Evolutionary conservation across 2,797 vertebrate species (phyloP).

Genomic region (Ctenosaura bakeri): DNA sequence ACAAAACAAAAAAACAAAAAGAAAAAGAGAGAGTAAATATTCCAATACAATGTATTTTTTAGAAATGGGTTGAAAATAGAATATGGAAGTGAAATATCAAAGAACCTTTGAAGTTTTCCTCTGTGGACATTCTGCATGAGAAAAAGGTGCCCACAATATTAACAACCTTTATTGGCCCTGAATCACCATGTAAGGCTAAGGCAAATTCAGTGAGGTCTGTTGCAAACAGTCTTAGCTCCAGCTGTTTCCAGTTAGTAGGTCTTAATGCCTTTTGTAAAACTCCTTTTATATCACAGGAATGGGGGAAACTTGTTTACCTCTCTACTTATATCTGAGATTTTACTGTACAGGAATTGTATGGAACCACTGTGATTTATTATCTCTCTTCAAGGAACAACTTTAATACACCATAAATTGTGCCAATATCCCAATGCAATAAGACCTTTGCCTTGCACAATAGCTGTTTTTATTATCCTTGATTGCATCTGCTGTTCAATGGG

Average conservation of each 20-base stretch:
- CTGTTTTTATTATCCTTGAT: not conserved
- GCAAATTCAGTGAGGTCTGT: slow-evolving; percentile 14
- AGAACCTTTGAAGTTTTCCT: slow-evolving; percentile 7
- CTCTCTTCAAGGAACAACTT: slow-evolving; percentile 42
- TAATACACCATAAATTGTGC: slow-evolving; percentile 56
- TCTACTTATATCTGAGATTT: slow-evolving; percentile 61
- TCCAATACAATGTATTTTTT: slow-evolving; percentile 19
- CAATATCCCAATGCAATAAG: slow-evolving; percentile 36
- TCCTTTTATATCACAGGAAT: slow-evolving; percentile 62
- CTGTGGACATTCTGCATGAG: not conserved
- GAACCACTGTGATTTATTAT: slow-evolving; percentile 58
- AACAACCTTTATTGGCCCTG: slow-evolving; percentile 21
- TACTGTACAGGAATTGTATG: slow-evolving; percentile 45
- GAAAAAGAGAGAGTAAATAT: not conserved
- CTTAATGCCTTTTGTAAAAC: slow-evolving; percentile 25
- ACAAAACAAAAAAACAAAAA: slow-evolving; percentile 48
- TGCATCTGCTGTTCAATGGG: slow-evolving; percentile 20
- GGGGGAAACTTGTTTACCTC: slow-evolving; percentile 49
- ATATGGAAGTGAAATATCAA: slow-evolving; percentile 31
- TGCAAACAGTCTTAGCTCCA: slow-evolving; percentile 55
- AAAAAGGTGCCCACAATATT: slow-evolving; percentile 6
- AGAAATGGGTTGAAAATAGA: slow-evolving; percentile 13
- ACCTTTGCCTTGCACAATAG: slow-evolving; percentile 2
- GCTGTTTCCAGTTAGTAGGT: slow-evolving; percentile 66
- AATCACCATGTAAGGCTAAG: slow-evolving; percentile 10